Base-by-base conservation (phyloP, 2,113 vertebrate genomes). In the Mungos mungo region DNA sequence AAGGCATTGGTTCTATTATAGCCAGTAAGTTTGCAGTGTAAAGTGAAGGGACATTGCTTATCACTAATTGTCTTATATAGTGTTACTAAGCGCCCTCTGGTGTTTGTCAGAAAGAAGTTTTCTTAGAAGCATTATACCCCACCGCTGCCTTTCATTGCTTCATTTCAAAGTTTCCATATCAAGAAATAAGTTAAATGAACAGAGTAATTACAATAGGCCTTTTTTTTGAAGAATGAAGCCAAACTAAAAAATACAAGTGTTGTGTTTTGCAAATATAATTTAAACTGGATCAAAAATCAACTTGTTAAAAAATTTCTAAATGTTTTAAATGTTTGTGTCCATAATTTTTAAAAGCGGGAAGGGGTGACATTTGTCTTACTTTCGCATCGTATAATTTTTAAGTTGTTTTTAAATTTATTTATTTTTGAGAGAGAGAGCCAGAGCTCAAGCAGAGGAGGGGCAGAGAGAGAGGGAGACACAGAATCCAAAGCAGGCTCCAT, bases 31-130 rank as follows among this genome's bases (percentile, higher is more conserved):
- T 94, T 90, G 27, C 19, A n/a, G 60, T 68, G 81, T 85, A 66
- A 88, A 86, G 27, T 50, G 86, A 96, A 63, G 14, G 23, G 8
- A 19, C 85, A 10, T 66, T 88, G 41, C 38, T 83, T 95, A 92
- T 50, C 11, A 9, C 25, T 11, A 18, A n/a, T 45, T 16, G 25
- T 90, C 50, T 35, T 79, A 76, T 23, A 31, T 66, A 60, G 41
- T 31, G 41, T 65, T 90, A 47, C 76, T 82, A 50, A 96, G 97
- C 14, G 7, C 93, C 97, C 96, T 77, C 92, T 98, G 86, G 80
- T 47, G 90, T 86, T 88, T 69, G 19, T 63, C 10, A 29, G 47
- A 47, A 33, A 93, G 68, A 92, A 96, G 83, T 25, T 29, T 14
- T 8, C 52, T 71, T 29, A 1, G 2, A 45, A 0, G 0, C 4